Conservation (phyloP, 1,140 invertebrate species). For the Trachymyrmex cornetzi region DNA sequence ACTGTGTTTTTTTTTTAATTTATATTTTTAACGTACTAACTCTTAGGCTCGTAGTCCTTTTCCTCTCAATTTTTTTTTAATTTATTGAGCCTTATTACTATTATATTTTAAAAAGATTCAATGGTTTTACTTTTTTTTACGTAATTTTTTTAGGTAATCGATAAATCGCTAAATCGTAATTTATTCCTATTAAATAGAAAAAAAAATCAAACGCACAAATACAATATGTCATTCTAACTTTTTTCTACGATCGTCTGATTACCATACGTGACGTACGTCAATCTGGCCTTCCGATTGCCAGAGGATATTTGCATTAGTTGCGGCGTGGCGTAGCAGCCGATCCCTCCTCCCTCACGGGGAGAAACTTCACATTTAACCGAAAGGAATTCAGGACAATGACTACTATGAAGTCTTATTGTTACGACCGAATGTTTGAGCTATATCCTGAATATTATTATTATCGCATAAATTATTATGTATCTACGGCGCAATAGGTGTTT, state of each 20-base stretch:
- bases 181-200: not conserved
- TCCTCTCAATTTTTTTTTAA: too few relatives aligned
- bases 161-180: not conserved
- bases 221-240: not conserved
- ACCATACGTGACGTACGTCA: conserved; percentile 18
- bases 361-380: conserved; percentile 61
- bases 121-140: too few relatives aligned
- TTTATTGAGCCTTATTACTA: too few relatives aligned
- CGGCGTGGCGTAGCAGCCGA: conserved; percentile 1
- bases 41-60: too few relatives aligned
- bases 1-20: too few relatives aligned
- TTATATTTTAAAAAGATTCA: too few relatives aligned
- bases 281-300: conserved; percentile 8
- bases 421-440: conserved; percentile 35
- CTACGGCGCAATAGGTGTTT: conserved; percentile 8
- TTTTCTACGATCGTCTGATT: conserved; percentile 20
- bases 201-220: not conserved
- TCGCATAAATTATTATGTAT: conserved; percentile 53
- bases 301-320: conserved; percentile 46
- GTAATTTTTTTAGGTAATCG: not conserved
- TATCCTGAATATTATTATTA: conserved; percentile 24
- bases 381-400: conserved; percentile 66
- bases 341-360: conserved; percentile 23
- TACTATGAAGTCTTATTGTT: conserved; percentile 53
- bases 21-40: too few relatives aligned